These are phyloP conservation scores for Cerceris rybyensis DNA, from an alignment of 2,888 invertebrate genomes.

Conservation along the genomic window DNA sequence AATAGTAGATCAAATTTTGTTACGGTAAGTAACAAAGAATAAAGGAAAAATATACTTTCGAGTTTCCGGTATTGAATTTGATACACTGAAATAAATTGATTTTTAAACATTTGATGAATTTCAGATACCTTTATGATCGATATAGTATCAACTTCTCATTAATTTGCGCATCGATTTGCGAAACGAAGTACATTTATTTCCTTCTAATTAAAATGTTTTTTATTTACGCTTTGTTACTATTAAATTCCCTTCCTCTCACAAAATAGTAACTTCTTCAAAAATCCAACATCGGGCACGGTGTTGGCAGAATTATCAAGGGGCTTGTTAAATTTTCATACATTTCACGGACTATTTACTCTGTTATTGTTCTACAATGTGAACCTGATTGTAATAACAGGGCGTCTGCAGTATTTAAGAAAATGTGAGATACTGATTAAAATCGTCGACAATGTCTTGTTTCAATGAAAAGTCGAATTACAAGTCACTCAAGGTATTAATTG, in stretches of 20 bases:
- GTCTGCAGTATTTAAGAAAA: background rate
- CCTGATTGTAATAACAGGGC: slow-evolving; percentile 5
- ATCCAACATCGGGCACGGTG: background rate
- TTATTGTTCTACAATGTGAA: slow-evolving; percentile 15
- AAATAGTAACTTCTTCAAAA: background rate
- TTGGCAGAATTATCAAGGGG: slow-evolving; percentile 46
- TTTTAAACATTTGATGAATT: too few relatives aligned
- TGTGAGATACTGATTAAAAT: slow-evolving; percentile 42
- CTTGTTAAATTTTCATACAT: slow-evolving; percentile 49
- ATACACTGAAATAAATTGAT: too few relatives aligned
- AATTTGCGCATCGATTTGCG: background rate
- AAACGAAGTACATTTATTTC: background rate
- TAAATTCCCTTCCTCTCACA: background rate
- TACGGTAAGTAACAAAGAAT: too few relatives aligned
- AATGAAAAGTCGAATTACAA: slow-evolving; percentile 40
- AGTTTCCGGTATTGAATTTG: too few relatives aligned
- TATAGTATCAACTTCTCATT: background rate
- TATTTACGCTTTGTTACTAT: background rate
- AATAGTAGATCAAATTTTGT: too few relatives aligned
- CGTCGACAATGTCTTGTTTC: slow-evolving; percentile 36
- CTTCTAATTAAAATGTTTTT: background rate
- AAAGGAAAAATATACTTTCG: too few relatives aligned
- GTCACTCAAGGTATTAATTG: slow-evolving; percentile 35
- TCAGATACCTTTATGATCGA: too few relatives aligned
- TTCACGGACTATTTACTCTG: slow-evolving; percentile 19